A percentile compares a stretch with the other conserved stretches of the same genome.
phyloP scores from a whole-genome alignment of 2,113 vertebrate genomes.

The Otis tarda region DNA sequence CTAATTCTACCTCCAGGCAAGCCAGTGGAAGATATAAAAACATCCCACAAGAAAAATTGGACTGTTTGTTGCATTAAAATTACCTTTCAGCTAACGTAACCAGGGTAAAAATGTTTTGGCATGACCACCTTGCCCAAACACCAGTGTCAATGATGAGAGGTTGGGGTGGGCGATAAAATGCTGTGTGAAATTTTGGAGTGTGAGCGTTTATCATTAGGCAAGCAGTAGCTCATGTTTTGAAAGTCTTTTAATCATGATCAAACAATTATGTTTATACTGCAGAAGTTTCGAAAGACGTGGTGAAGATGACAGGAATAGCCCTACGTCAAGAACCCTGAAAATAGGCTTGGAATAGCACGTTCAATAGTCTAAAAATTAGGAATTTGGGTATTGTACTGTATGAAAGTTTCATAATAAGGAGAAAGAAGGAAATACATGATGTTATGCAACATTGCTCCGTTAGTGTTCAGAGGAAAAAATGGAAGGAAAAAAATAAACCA shows the following conservation, averaged over 20 bases:
- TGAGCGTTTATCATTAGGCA: not conserved
- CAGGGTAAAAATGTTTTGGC: fast-evolving
- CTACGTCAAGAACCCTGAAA: not conserved
- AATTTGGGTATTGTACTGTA: not conserved
- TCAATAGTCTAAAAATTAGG: not conserved
- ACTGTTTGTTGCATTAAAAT: not conserved
- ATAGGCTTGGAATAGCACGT: not conserved
- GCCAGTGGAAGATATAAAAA: not conserved
- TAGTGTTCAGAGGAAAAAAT: not conserved
- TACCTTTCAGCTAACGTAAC: not conserved
- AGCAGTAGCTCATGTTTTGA: not conserved
- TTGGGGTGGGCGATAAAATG: fast-evolving
- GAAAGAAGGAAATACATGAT: not conserved
- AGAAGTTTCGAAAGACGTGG: not conserved
- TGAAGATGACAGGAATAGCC: not conserved
- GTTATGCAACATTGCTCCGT: not conserved
- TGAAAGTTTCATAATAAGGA: not conserved
- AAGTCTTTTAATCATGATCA: not conserved
- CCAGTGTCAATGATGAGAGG: not conserved
- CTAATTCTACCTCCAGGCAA: not conserved
- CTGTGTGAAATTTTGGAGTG: not conserved
- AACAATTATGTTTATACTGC: not conserved
- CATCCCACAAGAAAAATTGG: not conserved
- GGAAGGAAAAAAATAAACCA: not conserved
- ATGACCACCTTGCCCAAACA: not conserved